These are phyloP conservation scores for Chlorops oryzae DNA, from an alignment of 1,140 invertebrate species.

Conservation along the genomic window DNA sequence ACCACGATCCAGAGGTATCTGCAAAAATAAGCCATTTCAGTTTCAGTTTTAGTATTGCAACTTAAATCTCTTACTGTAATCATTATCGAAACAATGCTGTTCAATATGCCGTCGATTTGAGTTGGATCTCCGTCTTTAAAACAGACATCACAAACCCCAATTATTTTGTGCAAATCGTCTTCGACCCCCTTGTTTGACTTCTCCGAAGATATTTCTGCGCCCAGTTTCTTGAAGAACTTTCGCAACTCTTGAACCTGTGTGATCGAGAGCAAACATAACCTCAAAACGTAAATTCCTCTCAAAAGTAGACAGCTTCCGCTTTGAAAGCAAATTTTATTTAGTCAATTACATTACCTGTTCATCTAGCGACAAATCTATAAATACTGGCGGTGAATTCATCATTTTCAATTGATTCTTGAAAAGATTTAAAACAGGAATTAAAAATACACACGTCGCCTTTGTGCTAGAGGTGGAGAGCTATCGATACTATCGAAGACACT, in stretches of 20 bases:
- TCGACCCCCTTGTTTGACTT: constrained; percentile 84
- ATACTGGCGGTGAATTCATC: constrained; percentile 71
- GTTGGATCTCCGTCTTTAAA: constrained; percentile 77
- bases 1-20: constrained; percentile 79
- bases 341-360: constrained; percentile 59
- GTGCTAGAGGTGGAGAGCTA: no score
- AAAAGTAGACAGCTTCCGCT: background rate
- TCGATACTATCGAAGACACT: no score
- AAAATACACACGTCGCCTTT: no score
- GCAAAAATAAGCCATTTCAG: constrained; percentile 25
- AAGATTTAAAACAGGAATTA: no score
- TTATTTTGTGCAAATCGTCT: constrained; percentile 91
- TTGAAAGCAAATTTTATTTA: background rate
- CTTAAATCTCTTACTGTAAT: constrained; percentile 62
- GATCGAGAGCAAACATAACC: constrained; percentile 41
- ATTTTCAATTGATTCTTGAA: constrained; percentile 12
- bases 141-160: constrained; percentile 86
- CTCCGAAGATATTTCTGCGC: constrained; percentile 87
- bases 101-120: constrained; percentile 76
- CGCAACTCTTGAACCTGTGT: constrained; percentile 78
- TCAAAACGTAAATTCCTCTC: constrained; percentile 25
- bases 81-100: constrained; percentile 90
- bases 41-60: background rate
- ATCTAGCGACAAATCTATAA: constrained; percentile 72
- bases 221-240: constrained; percentile 81